Percentiles rank a stretch among this genome's conserved stretches.
Conservation (phyloP, 1,140 invertebrate genomes). For the Tetranychus urticae region DNA sequence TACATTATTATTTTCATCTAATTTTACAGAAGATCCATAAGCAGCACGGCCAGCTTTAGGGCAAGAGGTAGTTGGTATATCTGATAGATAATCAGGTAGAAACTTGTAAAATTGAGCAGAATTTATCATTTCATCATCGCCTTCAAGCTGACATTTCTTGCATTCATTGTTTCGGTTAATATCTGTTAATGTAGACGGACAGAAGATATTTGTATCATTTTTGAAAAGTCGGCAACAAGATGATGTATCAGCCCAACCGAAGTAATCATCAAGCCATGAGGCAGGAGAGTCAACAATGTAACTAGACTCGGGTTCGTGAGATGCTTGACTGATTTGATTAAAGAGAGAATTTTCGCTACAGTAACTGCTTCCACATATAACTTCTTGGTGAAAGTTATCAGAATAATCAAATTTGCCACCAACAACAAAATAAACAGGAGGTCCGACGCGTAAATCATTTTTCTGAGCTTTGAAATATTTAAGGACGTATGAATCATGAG, state of each 20-base stretch:
- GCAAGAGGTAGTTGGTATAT: conserved; percentile 4
- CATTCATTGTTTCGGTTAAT: background rate
- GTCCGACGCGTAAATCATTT: conserved; percentile 49
- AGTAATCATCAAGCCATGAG: conserved; percentile 80
- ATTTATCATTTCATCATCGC: background rate
- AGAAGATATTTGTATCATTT: conserved; percentile 25
- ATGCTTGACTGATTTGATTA: conserved; percentile 51
- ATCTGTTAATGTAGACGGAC: conserved; percentile 6
- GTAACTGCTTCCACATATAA: conserved; percentile 48
- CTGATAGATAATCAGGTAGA: background rate
- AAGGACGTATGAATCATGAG: conserved; percentile 59
- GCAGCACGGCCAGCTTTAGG: conserved; percentile 11
- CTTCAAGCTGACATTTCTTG: background rate
- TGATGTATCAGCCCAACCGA: conserved; percentile 39
- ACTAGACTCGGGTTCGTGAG: conserved; percentile 37
- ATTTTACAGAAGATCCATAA: conserved; percentile 1
- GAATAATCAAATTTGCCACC: conserved; percentile 48
- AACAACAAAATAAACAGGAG: conserved; percentile 75
- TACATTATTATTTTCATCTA: conserved; percentile 2
- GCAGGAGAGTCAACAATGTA: conserved; percentile 48
- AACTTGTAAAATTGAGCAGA: conserved; percentile 3
- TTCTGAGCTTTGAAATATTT: conserved; percentile 50
- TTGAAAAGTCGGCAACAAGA: conserved; percentile 26
- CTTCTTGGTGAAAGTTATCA: conserved; percentile 35
- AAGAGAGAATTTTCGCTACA: conserved; percentile 57